A percentile compares a stretch with the other conserved stretches of the same genome.
Conservation (phyloP, 92 coral and sea anemone genomes). For the Isaurus tuberculatus region DNA sequence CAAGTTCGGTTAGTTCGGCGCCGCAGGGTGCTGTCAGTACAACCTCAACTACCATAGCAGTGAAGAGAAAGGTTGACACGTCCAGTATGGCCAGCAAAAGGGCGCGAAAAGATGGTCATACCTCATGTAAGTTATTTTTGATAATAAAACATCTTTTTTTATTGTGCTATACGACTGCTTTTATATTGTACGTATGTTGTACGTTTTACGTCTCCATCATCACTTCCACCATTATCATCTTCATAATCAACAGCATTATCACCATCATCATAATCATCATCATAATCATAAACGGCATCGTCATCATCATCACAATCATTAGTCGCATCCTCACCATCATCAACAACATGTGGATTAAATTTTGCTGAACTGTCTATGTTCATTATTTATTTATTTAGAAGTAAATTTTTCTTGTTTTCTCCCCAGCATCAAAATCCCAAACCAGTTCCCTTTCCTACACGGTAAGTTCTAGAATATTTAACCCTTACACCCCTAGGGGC, state of each 20-base stretch:
- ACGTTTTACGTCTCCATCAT: too few relatives aligned
- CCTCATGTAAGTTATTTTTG: conserved; percentile 2
- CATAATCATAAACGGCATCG: too few relatives aligned
- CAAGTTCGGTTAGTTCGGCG: conserved; percentile 52
- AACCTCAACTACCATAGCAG: conserved; percentile 75
- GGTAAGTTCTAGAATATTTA: conserved; percentile 46
- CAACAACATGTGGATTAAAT: too few relatives aligned
- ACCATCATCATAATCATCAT: too few relatives aligned
- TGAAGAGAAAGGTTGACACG: conserved; percentile 82
- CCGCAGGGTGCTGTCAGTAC: conserved; percentile 72
- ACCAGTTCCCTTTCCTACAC: conserved; percentile 56
- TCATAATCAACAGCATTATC: too few relatives aligned
- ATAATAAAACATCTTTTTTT: not conserved
- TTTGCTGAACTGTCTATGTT: not conserved
- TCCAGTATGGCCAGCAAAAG: conserved; percentile 71
- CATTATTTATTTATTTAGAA: too few relatives aligned
- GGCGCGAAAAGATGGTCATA: conserved; percentile 72
- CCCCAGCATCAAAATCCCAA: conserved; percentile 60
- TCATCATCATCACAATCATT: too few relatives aligned
- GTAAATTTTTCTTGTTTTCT: not conserved
- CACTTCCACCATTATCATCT: too few relatives aligned
- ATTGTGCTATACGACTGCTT: not conserved
- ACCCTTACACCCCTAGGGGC: too few relatives aligned
- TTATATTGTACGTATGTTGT: too few relatives aligned
- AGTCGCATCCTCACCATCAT: too few relatives aligned